These are phyloP conservation scores for Sminthurinus aureus DNA, from an alignment of 2,888 invertebrate genomes.

Conservation along the genomic window DNA sequence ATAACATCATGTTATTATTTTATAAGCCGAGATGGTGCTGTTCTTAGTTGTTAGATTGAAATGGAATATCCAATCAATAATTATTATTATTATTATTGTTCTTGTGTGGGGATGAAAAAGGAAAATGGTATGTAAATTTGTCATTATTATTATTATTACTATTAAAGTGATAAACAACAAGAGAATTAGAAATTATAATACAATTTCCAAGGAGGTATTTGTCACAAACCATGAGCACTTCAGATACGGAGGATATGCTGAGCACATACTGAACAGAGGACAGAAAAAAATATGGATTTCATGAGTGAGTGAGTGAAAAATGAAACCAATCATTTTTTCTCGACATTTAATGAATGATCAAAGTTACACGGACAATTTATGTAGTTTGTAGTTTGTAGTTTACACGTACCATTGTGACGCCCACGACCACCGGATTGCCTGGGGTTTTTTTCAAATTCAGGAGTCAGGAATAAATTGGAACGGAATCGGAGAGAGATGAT, in stretches of 20 bases:
- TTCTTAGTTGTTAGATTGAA: too few relatives aligned
- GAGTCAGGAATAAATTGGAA: not conserved
- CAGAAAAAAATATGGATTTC: too few relatives aligned
- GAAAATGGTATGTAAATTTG: not conserved
- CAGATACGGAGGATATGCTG: conserved; percentile 97
- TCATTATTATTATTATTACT: not conserved
- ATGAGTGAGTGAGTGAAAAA: too few relatives aligned
- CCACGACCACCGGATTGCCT: conserved; percentile 82
- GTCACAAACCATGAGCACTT: conserved; percentile 92
- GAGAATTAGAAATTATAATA: not conserved
- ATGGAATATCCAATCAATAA: too few relatives aligned
- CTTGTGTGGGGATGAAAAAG: not conserved
- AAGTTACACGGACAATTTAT: too few relatives aligned
- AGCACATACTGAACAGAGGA: conserved; percentile 74
- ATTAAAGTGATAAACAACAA: not conserved
- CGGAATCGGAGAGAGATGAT: not conserved
- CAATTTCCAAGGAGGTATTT: not conserved
- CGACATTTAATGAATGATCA: too few relatives aligned
- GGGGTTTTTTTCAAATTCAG: not conserved
- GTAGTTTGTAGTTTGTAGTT: too few relatives aligned
- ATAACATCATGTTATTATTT: too few relatives aligned
- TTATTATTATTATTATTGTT: not conserved
- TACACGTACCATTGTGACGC: conserved; percentile 80
- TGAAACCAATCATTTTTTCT: too few relatives aligned
- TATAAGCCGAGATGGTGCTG: too few relatives aligned